Conservation (phyloP, 2,888 invertebrate genomes). For the Sceliomorpha sp. region DNA sequence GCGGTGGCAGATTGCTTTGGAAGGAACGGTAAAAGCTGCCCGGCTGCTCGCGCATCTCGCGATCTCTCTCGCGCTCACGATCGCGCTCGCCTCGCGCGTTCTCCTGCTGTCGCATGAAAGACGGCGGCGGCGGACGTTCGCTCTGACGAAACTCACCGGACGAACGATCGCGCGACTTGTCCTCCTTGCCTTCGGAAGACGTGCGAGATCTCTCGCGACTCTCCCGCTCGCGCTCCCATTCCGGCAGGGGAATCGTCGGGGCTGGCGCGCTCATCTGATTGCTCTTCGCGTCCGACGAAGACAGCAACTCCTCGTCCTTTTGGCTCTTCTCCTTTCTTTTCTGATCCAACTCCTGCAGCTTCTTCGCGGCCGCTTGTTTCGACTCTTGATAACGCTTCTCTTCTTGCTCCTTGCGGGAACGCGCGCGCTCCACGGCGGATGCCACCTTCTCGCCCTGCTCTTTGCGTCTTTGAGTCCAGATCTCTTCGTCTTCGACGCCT, state of each 20-base stretch:
- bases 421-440: slow-evolving; percentile 90
- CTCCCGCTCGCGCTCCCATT: slow-evolving; percentile 82
- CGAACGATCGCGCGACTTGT: slow-evolving; percentile 56
- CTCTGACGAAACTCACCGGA: slow-evolving; percentile 64
- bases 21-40: slow-evolving; percentile 87
- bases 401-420: slow-evolving; percentile 93
- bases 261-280: slow-evolving; percentile 80
- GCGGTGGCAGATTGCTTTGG: slow-evolving; percentile 91
- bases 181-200: slow-evolving; percentile 59
- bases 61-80: slow-evolving; percentile 74
- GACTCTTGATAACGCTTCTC: slow-evolving; percentile 89
- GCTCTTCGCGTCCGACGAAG: slow-evolving; percentile 76
- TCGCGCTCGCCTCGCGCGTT: slow-evolving; percentile 46
- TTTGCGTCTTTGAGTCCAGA: slow-evolving; percentile 87
- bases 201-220: slow-evolving; percentile 79
- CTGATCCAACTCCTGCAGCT: slow-evolving; percentile 86
- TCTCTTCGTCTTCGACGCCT: slow-evolving; percentile 83
- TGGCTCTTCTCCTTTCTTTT: slow-evolving; percentile 84
- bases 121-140: slow-evolving; percentile 51
- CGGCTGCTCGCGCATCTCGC: slow-evolving; percentile 83
- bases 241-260: slow-evolving; percentile 81
- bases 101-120: slow-evolving; percentile 56
- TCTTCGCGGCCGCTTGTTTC: slow-evolving; percentile 84
- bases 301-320: slow-evolving; percentile 71
- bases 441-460: slow-evolving; percentile 87